A percentile compares a stretch with the other conserved stretches of the same genome.
phyloP scores from a whole-genome alignment of 1,140 invertebrate species.

The Galleria mellonella region DNA sequence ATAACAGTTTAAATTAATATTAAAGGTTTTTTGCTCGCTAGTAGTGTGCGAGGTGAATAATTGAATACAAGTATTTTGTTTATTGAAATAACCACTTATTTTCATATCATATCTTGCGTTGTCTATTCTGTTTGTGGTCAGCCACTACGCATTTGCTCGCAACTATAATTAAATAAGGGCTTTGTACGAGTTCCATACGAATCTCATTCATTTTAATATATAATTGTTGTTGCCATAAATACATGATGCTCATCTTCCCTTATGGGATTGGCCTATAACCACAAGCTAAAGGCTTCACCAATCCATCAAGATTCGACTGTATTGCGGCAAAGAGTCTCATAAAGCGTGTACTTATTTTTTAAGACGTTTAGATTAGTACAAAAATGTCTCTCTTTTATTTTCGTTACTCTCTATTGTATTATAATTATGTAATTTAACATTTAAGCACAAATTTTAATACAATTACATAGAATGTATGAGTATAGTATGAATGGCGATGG shows the following conservation, averaged over 20 bases:
- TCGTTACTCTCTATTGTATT: conserved; percentile 67
- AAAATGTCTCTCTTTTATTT: conserved; percentile 66
- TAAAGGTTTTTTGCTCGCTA: no score
- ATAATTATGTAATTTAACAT: conserved; percentile 30
- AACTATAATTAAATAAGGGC: no score
- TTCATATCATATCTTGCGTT: no score
- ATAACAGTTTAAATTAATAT: no score
- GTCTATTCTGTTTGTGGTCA: no score
- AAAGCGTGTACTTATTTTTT: conserved; percentile 56
- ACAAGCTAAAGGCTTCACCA: conserved; percentile 35
- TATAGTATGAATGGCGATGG: conserved; percentile 42
- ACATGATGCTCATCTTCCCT: background rate
- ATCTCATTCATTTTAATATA: background rate
- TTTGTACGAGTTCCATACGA: conserved; percentile 1
- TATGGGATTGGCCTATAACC: conserved; percentile 25
- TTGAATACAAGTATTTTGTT: no score
- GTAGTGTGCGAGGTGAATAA: no score
- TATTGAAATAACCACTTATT: no score
- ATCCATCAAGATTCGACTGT: conserved; percentile 17
- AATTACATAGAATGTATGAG: conserved; percentile 39
- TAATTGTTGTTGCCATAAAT: background rate
- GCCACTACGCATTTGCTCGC: no score
- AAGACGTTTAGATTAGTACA: conserved; percentile 59
- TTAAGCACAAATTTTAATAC: conserved; percentile 43
- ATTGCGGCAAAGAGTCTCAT: conserved; percentile 56